Evolutionary conservation across 2,113 vertebrate genomes (phyloP).

Genomic region (Cyphomyrus discorhynchus): DNA sequence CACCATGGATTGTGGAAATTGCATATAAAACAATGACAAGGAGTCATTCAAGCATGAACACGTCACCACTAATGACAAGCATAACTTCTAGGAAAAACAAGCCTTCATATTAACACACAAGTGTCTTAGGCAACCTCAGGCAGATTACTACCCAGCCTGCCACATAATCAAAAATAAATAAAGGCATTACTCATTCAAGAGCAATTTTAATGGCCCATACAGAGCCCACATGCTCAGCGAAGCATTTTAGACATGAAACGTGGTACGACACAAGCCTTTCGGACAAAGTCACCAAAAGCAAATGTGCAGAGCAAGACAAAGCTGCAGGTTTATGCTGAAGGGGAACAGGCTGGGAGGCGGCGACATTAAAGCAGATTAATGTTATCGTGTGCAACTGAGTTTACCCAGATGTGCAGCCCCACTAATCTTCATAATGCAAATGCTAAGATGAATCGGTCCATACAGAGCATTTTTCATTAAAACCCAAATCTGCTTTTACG

Average conservation of each 20-base stretch:
- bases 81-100: neutral
- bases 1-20: neutral
- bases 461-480: neutral
- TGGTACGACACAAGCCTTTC: neutral
- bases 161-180: neutral
- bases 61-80: neutral
- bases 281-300: neutral
- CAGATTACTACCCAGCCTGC: neutral
- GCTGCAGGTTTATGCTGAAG: neutral
- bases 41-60: neutral
- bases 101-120: neutral
- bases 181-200: neutral
- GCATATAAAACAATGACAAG: neutral
- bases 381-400: neutral
- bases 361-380: neutral
- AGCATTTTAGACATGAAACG: neutral
- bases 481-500: neutral
- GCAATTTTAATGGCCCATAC: neutral
- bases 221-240: neutral
- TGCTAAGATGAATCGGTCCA: neutral
- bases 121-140: neutral
- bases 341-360: neutral
- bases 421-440: neutral
- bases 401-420: neutral
- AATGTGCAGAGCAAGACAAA: neutral